Base-by-base conservation (phyloP, 2,888 invertebrate genomes). In the Macrostomum cliftonense region DNA sequence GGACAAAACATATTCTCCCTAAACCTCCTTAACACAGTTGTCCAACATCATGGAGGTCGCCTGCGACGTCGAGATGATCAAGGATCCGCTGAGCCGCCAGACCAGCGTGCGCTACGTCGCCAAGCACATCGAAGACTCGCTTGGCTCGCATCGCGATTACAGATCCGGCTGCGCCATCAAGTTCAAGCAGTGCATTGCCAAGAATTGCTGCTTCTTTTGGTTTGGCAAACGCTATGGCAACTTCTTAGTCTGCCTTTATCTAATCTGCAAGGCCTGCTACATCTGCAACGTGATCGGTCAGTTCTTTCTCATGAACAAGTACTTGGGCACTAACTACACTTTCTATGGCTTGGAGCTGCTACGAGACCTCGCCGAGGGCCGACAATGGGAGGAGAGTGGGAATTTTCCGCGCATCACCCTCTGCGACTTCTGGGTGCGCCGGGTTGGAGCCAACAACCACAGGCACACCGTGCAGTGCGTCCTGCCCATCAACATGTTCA, bases 111-210 rank as follows among this genome's bases (percentile, higher is more conserved):
- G 67, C 48, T 67, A 71, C 53, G 68, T 73, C 37, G 71, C 71
- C 13, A 63, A 68, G 36, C 72, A 73, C 58, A 68, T 73, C 62
- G 67, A 68, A 57, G 63, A 73, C 45, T 69, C 70, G 58, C 61
- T 73, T 9, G 28, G 28, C 47, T 13, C 38, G 21, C 51, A 71
- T 51, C 60, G 67, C 13, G 68, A 70, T 54, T 67, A 72, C 53
- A 55, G 68, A 17, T 61, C 64, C 1, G 66, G 67, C n/a, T 65
- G 67, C 50, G 48, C 64, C 13, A 28, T 9, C 28, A 28, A 28
- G 9, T 9, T 28, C 28, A 28, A 9, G 28, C 28, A 28, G 28
- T 28, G 28, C 28, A 9, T 28, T 7, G 28, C 28, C 28, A 28
- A 28, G 9, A 28, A 28, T 28, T 28, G 28, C 28, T 28, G 28